A percentile compares a stretch with the other conserved stretches of the same genome.
These are phyloP conservation scores for Pollenia labialis DNA, from an alignment of 2,888 invertebrate genomes.

Conservation along the genomic window DNA sequence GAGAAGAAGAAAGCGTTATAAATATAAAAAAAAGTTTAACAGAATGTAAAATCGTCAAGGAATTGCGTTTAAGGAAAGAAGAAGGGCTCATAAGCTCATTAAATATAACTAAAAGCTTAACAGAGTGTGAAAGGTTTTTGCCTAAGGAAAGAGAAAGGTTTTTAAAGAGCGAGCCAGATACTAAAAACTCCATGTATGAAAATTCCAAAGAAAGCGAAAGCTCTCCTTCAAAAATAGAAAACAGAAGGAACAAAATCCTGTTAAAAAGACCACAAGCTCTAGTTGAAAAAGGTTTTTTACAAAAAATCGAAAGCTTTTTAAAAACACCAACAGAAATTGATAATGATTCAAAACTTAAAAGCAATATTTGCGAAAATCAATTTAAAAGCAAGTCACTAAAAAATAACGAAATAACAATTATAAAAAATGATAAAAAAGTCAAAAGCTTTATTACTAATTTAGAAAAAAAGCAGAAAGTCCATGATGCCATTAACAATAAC, in stretches of 20 bases:
- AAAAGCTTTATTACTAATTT: not conserved
- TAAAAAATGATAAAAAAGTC: not conserved
- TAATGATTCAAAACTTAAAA: not conserved
- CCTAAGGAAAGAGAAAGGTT: no score
- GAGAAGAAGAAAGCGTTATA: no score
- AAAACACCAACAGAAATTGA: not conserved
- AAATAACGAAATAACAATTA: not conserved
- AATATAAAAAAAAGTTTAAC: no score
- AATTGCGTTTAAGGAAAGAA: no score
- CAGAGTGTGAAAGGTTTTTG: no score
- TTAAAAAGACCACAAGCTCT: not conserved
- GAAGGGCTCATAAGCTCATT: no score
- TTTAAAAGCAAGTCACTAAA: not conserved
- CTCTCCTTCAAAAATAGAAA: not conserved
- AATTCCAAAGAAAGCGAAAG: not conserved
- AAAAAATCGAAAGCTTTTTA: not conserved
- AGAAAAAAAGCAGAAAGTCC: not conserved
- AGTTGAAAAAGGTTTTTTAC: not conserved
- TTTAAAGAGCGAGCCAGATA: no score
- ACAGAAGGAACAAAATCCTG: not conserved
- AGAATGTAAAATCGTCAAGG: no score
- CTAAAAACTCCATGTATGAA: no score
- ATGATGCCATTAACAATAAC: no score
- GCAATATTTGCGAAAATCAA: not conserved
- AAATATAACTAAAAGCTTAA: no score